A percentile compares a stretch with the other conserved stretches of the same genome.
Evolutionary conservation across 2,888 invertebrate genomes (phyloP).

Genomic region (Graphium colonna): DNA sequence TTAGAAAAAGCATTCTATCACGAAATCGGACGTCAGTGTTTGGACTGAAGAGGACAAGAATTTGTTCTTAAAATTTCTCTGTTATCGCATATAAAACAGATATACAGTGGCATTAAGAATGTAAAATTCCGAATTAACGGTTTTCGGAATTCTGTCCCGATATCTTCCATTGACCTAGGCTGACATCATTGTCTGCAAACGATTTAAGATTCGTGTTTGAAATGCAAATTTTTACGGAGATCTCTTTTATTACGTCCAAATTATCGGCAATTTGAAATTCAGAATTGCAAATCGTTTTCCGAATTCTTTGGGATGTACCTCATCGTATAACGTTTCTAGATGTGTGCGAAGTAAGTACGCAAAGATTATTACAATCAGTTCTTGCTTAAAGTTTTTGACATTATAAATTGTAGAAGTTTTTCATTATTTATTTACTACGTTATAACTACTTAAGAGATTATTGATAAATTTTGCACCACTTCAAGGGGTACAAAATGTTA

Average conservation of each 20-base stretch:
- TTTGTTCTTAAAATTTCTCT: not conserved
- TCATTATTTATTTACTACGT: too few relatives aligned
- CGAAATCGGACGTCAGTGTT: too few relatives aligned
- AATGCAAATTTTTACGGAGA: conserved; percentile 14
- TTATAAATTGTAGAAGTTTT: too few relatives aligned
- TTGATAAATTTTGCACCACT: too few relatives aligned
- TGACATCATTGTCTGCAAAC: conserved; percentile 15
- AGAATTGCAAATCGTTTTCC: not conserved
- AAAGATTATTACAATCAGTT: not conserved
- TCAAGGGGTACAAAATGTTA: too few relatives aligned
- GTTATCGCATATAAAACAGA: not conserved
- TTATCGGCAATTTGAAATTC: conserved; percentile 3
- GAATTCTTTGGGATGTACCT: not conserved
- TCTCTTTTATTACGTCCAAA: not conserved
- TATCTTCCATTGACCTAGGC: not conserved
- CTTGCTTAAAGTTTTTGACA: too few relatives aligned
- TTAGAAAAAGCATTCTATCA: too few relatives aligned
- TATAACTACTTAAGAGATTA: too few relatives aligned
- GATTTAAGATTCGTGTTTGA: not conserved
- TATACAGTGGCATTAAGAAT: too few relatives aligned
- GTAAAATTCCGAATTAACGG: conserved; percentile 9
- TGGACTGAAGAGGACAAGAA: too few relatives aligned
- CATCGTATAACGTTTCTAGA: not conserved
- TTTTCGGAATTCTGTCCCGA: conserved; percentile 9
- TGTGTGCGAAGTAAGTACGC: not conserved